Conservation (phyloP, 2,797 vertebrate genomes). For the Myotis myotis region DNA sequence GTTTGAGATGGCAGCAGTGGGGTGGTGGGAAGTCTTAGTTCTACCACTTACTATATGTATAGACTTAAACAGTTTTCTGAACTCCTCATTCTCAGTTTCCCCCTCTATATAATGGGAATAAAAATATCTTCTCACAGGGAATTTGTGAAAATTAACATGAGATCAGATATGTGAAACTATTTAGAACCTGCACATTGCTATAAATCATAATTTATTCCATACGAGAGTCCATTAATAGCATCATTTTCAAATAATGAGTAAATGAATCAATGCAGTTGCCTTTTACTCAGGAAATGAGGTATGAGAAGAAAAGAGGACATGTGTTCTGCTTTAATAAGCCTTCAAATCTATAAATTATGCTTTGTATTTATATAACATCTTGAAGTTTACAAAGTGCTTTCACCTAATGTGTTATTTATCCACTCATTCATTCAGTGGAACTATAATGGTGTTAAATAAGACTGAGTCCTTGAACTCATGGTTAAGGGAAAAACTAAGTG, state of each 20-base stretch:
- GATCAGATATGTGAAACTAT: background rate
- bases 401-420: background rate
- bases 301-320: background rate
- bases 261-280: slow-evolving; percentile 41
- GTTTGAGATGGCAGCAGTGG: background rate
- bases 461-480: background rate
- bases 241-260: slow-evolving; percentile 42
- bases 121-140: background rate
- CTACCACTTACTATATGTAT: background rate
- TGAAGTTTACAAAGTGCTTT: background rate
- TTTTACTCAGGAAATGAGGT: slow-evolving; percentile 42
- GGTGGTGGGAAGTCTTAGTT: background rate
- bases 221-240: slow-evolving; percentile 7
- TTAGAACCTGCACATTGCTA: background rate
- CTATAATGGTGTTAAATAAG: background rate
- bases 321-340: background rate
- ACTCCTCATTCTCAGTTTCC: background rate
- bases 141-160: background rate
- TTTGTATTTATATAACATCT: background rate
- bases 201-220: slow-evolving; percentile 38
- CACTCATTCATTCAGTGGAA: background rate
- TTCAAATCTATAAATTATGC: slow-evolving; percentile 12
- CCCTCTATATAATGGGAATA: background rate
- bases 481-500: background rate
- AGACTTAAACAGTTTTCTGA: background rate